Percentiles rank a stretch among this genome's conserved stretches.
These are phyloP conservation scores for Anthoscopus minutus DNA, from an alignment of 2,113 vertebrate genomes.

Conservation along the genomic window DNA sequence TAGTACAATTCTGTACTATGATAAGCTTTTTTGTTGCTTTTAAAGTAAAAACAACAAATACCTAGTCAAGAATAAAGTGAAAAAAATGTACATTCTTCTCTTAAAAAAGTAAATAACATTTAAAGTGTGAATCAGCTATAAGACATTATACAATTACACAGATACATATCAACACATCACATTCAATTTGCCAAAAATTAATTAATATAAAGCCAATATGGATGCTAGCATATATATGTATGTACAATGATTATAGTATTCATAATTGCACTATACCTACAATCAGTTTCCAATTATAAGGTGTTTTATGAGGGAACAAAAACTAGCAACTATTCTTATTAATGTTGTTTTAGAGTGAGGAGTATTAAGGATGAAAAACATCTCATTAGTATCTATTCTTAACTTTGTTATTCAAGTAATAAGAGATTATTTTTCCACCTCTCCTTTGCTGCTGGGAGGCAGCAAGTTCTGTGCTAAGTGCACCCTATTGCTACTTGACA, in stretches of 20 bases:
- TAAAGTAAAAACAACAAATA: slow-evolving; percentile 75
- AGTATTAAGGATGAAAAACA: slow-evolving; percentile 36
- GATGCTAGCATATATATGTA: slow-evolving; percentile 78
- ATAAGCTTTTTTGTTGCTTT: slow-evolving; percentile 62
- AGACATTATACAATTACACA: slow-evolving; percentile 91
- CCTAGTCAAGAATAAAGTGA: slow-evolving; percentile 80
- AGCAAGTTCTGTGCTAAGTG: slow-evolving; percentile 28
- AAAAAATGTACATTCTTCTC: slow-evolving; percentile 83
- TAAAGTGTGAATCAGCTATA: slow-evolving; percentile 87
- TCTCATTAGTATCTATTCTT: slow-evolving; percentile 59
- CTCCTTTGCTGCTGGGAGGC: slow-evolving; percentile 15
- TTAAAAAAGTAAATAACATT: slow-evolving; percentile 85
- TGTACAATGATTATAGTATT: slow-evolving; percentile 88
- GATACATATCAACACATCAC: slow-evolving; percentile 92
- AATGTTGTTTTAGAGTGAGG: slow-evolving; percentile 28
- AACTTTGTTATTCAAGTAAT: slow-evolving; percentile 69
- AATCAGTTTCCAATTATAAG: slow-evolving; percentile 78
- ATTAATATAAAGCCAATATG: slow-evolving; percentile 89
- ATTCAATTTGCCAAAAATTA: slow-evolving; percentile 89
- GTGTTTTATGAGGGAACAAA: slow-evolving; percentile 71
- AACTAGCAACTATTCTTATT: slow-evolving; percentile 26
- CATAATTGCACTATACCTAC: slow-evolving; percentile 85
- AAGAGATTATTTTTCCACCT: neutral
- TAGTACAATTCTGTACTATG: slow-evolving; percentile 74
- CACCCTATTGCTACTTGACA: slow-evolving; percentile 1